Evolutionary conservation across 2,113 vertebrate genomes (phyloP), one percentile per base, ranked within the genome.

Genomic region (Hucho hucho): DNA sequence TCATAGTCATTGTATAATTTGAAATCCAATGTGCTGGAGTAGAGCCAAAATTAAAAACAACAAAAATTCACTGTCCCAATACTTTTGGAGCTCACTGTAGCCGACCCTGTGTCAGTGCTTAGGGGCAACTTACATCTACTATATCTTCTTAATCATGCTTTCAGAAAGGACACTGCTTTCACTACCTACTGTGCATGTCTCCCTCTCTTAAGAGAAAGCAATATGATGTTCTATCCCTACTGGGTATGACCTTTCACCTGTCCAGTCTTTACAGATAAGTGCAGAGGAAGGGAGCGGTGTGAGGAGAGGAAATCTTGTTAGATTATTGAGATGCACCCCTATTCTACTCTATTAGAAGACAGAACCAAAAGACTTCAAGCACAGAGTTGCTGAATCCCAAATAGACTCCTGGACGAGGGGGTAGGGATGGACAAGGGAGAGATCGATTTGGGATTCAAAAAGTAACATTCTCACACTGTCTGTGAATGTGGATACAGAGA

Each of bases 401-500:
- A 16, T 49, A 49, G 47, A 49, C 47, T 49, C 47, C 47, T 16
- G 47, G 47, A 49, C 3, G 11, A 14, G 3, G 47, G 47, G 47
- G 14, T 16, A 49, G 47, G 47, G 37, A 2, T 6, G 32, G 32
- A 32, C 7, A 9, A 37, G 37, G 37, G 11, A 49, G 37, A 7
- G 7, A 37, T 37, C 37, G 47, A 11, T 49, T 49, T 49, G 47
- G 47, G 47, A 49, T 49, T 49, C 12, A 14, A 3, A 49, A 49
- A 49, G 93, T 96, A 97, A 97, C 96, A 98, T 97, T 98, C 96
- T 96, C 96, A 97, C 95, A 14, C 96, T 96, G 94, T 93, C 29
- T 32, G 94, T 93, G 95, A 95, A 90, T 96, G 95, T 97, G 95
- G 96, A 95, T 96, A 96, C 47, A 49, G 47, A 49, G 47, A 12